Evolutionary conservation across 2,797 vertebrate species (phyloP).

Genomic region (Mormyrops attenuatus): DNA sequence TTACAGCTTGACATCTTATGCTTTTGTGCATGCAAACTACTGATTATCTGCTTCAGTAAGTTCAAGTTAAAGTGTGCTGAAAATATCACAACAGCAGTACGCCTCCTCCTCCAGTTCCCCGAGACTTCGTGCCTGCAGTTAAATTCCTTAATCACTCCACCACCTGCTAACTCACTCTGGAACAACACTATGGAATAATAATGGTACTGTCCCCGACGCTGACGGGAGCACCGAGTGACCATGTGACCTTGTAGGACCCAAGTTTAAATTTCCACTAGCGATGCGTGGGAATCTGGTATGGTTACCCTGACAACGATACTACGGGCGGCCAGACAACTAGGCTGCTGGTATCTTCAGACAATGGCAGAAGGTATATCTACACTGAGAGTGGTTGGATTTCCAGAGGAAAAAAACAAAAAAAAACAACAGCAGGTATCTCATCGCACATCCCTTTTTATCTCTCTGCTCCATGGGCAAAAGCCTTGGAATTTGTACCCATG

Average conservation of each 20-base stretch:
- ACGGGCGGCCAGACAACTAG: not conserved
- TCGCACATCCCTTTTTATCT: not conserved
- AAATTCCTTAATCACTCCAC: not conserved
- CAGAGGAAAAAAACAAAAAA: not conserved
- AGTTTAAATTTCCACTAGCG: not conserved
- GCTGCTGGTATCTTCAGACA: not conserved
- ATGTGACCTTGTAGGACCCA: not conserved
- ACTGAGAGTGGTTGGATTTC: not conserved
- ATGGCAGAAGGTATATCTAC: not conserved
- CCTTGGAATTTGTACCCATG: not conserved
- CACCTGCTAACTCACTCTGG: not conserved
- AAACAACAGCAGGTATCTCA: constrained; percentile 4
- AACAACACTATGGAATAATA: not conserved
- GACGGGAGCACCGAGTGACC: not conserved
- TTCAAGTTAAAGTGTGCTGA: constrained; percentile 3
- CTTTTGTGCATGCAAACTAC: not conserved
- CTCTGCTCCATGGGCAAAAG: not conserved
- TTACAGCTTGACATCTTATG: not conserved
- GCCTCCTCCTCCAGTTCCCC: not conserved
- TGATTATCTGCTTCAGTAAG: constrained; percentile 2
- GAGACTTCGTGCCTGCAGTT: not conserved
- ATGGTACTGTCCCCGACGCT: not conserved
- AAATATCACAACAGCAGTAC: not conserved
- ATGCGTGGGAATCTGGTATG: not conserved
- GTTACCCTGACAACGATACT: constrained; percentile 14